Base-by-base conservation (phyloP, 2,888 invertebrate species). In the Thereva unica region DNA sequence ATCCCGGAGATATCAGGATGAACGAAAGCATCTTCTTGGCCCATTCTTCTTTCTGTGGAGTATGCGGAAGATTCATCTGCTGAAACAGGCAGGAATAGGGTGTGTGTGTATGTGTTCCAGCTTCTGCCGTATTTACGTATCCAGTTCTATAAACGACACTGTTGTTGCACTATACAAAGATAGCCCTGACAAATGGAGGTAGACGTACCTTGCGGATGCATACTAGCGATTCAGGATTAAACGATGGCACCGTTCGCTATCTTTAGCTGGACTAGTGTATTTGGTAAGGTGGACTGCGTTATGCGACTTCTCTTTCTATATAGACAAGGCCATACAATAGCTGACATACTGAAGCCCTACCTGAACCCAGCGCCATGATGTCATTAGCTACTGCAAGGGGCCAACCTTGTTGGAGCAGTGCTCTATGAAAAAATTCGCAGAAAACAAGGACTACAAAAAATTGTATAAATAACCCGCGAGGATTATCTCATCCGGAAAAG, bases 401-500 rank as follows among this genome's bases (percentile, higher is more conserved):
- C 23, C 23, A 23, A 23, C 23, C 23, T 23, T 23, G 23, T 23
- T 23, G 23, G 23, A 23, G 23, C 23, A 23, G 23, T 23, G 23
- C 23, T 23, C 23, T 23, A 23, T 23, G 23, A 23, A 23, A 23
- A 23, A 23, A 38, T 9, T 47, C 45, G 40, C 49, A 56, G 41
- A 50, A 49, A 64, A 65, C 45, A 56, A 55, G 41, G 49, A 55
- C 12, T 55, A 49, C 40, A 65, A 56, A 65, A 64, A 45, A 55
- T 56, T 70, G 68, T 71, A 73, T 72, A 73, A 72, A 72, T 71
- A 72, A 73, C 74, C 71, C 72, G 72, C 70, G 72, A 72, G 73
- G 72, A 72, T 74, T 74, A 74, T 74, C 74, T 72, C 74, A 72
- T 72, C 74, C 73, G 72, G 72, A 72, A 72, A 73, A 73, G 72